Evolutionary conservation across 2,888 invertebrate species (phyloP).

Genomic region (Patella ulyssiponensis): DNA sequence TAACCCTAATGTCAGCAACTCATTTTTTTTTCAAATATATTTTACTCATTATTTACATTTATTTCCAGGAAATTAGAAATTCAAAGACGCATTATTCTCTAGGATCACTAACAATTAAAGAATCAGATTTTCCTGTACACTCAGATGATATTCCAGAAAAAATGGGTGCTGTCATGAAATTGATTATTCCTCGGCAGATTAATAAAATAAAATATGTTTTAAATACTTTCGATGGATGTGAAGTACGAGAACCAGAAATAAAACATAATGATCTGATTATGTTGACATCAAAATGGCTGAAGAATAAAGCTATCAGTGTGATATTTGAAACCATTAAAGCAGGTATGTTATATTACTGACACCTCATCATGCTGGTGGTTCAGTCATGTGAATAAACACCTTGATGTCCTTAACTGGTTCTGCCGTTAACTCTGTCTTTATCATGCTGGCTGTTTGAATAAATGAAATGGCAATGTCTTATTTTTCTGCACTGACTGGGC

Average conservation of each 20-base stretch:
- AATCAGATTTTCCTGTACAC: constrained; percentile 14
- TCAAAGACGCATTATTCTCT: constrained; percentile 20
- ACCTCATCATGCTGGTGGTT: no score
- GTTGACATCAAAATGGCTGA: constrained; percentile 18
- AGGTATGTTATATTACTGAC: constrained; percentile 17
- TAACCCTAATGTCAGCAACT: background rate
- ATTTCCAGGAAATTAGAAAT: constrained; percentile 18
- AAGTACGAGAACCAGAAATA: background rate
- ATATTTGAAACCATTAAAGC: constrained; percentile 18
- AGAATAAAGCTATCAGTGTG: constrained; percentile 14
- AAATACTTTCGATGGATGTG: constrained; percentile 1
- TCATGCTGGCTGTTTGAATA: no score
- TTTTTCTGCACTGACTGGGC: no score
- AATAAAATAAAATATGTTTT: constrained; percentile 23
- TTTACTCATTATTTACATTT: background rate
- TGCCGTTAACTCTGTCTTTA: no score
- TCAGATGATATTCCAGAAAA: constrained; percentile 21
- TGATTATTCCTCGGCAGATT: constrained; percentile 29
- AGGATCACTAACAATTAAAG: constrained; percentile 14
- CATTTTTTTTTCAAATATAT: background rate
- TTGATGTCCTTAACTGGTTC: no score
- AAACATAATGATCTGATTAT: constrained; percentile 26
- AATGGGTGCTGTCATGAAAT: constrained; percentile 18
- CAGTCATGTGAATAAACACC: no score
- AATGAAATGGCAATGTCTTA: no score